Base-by-base conservation (phyloP, 2,888 invertebrate species). In the Uropetala carovei region DNA sequence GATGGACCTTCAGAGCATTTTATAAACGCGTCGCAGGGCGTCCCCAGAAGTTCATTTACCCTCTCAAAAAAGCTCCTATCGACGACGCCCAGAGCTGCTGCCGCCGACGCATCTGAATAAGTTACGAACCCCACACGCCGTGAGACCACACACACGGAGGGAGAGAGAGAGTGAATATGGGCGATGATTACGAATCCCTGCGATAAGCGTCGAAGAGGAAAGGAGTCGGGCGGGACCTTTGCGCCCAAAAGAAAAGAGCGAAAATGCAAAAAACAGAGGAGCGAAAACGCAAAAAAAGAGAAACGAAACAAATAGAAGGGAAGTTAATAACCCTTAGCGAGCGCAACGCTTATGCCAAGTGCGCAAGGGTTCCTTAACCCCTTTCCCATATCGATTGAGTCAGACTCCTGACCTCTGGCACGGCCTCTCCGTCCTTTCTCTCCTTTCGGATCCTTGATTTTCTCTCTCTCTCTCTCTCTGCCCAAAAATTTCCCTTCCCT, bases 351-450 rank as follows among this genome's bases (percentile, higher is more conserved):
- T 27, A 8, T 58, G 59, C 43, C 13, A 18, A 56, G 59, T 18
- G 18, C 18, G 43, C 4, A 30, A 60, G 56, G 56, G 43, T 86
- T 86, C 86, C 60, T 86, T 86, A 59, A 86, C 86, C 89, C 89
- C 68, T 43, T n/a, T 64, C 18, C 68, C 86, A 86, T 86, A 86
- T 86, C 86, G 86, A 86, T 86, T 59, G 58, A 86, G 27, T 58
- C 59, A 57, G 85, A 86, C 85, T 86, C 60, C 86, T 86, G 86
- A 86, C 86, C 86, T 59, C 86, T 60, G 86, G 56, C 83, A 10
- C 27, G 59, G 60, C 86, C 60, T n/a, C 86, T 86, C 22, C 16
- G 85, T 82, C 82, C 27, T 82, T 27, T 30, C 14, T 82, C 43
- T 1, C 43, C 43, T 43, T 43, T 43, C 43, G 43, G 43, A 43